phyloP scores from a whole-genome alignment of 2,888 invertebrate species.

The Druceiella hillmani region DNA sequence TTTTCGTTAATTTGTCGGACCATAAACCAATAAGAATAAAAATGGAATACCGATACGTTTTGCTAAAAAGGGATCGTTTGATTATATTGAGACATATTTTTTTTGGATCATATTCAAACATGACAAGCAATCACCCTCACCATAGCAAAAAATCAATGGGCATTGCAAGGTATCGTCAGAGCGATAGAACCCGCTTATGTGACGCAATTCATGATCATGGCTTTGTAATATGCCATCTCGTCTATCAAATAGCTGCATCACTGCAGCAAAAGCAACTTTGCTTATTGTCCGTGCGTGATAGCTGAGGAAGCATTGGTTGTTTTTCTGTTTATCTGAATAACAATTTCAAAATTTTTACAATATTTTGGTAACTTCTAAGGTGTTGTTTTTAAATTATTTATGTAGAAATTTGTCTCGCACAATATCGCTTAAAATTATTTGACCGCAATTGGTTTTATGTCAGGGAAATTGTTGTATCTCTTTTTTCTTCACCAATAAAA shows the following conservation, averaged over 20 bases:
- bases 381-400: not conserved
- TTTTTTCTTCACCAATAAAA: not conserved
- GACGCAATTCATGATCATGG: not conserved
- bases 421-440: not conserved
- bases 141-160: not conserved
- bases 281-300: not conserved
- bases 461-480: not conserved
- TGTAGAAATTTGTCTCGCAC: not conserved
- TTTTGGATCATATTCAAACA: not conserved
- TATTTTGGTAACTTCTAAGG: not conserved
- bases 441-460: not conserved
- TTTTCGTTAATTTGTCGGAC: not conserved
- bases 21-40: not conserved
- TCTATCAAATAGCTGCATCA: not conserved
- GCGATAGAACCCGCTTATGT: not conserved
- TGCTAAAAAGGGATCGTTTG: too few species aligned
- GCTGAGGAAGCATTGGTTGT: not conserved
- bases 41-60: too few species aligned
- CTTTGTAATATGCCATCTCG: not conserved
- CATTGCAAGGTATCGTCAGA: not conserved
- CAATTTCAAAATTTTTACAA: not conserved
- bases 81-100: too few species aligned
- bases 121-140: not conserved
- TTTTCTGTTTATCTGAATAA: not conserved
- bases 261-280: not conserved